Evolutionary conservation across 2,113 vertebrate genomes (phyloP).

Genomic region (Cephalopholis sonnerati): DNA sequence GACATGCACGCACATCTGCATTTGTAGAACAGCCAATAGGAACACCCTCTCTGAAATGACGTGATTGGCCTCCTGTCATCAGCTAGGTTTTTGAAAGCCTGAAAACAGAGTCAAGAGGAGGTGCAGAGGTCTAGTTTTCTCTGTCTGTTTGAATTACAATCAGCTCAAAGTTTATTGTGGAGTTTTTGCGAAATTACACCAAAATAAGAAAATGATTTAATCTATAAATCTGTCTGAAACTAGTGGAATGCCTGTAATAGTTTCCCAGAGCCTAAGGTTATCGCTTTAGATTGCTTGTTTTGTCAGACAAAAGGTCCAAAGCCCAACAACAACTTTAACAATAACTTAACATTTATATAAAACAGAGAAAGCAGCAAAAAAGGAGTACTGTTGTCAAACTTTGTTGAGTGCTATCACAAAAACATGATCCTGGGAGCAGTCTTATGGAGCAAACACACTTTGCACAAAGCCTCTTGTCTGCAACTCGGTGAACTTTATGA

Average conservation of each 20-base stretch:
- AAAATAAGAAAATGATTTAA: too few relatives aligned
- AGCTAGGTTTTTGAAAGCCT: too few relatives aligned
- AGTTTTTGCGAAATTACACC: too few relatives aligned
- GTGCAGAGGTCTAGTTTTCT: too few relatives aligned
- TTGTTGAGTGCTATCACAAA: neutral
- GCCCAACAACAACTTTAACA: neutral
- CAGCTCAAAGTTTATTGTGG: too few relatives aligned
- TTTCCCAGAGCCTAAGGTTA: neutral
- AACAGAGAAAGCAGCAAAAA: neutral
- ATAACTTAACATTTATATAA: neutral
- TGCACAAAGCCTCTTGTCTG: neutral
- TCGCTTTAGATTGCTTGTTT: neutral
- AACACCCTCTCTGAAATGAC: too few relatives aligned
- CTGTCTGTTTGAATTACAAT: too few relatives aligned
- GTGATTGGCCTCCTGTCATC: too few relatives aligned
- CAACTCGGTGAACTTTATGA: conserved; percentile 26
- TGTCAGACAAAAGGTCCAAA: neutral
- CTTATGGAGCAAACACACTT: neutral
- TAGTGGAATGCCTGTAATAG: neutral
- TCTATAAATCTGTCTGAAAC: neutral
- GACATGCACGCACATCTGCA: too few relatives aligned
- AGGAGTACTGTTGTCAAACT: neutral
- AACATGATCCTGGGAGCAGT: neutral
- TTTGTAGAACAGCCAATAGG: too few relatives aligned
- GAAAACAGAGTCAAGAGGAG: too few relatives aligned